Evolutionary conservation across 2,888 invertebrate genomes (phyloP), one percentile per base, ranked within the genome.

Genomic region (Gari tellinella): DNA sequence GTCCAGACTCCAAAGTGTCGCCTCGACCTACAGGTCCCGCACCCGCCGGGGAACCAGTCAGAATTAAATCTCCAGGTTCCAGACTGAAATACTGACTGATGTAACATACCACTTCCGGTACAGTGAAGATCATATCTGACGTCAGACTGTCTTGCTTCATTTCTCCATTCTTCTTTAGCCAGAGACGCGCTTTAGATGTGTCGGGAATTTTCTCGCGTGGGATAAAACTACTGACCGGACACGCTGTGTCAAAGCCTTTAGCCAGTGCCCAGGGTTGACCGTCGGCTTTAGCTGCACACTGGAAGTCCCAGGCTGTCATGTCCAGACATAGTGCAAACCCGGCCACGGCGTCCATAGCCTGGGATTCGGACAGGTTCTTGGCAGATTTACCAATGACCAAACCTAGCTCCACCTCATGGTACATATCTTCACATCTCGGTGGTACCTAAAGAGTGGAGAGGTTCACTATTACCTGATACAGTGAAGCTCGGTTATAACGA

Each of bases 231-330:
- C 95, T 94, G 0, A 96, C 94, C 1, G 96, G 96, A 77, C 95
- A 95, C 0, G 96, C 94, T 0, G 95, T 95, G 88, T 96, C 96
- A 86, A 96, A 96, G 2, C 95, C 95, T 92, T 96, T 96, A 0
- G 95, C 95, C 57, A 96, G 87, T 15, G 93, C 93, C 96, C 96
- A 96, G 0, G 96, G 95, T 41, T 93, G 93, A 0, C 95, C 95
- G 70, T 94, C 93, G 37, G 93, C 92, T 83, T 93, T 93, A 2
- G 93, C 92, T 60, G 90, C 90, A 62, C 79, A 69, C 78, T 90
- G 89, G 58, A 85, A 85, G 43, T 82, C 87, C 86, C 91, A 83
- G n/a, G 93, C 93, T 0, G 96, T 96, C 94, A 96, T 94, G 89
- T 96, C 96, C 37, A 96, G 92, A 0, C 95, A 95, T 23, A 95